Evolutionary conservation across 2,113 vertebrate genomes (phyloP).

Genomic region (Athene noctua): DNA sequence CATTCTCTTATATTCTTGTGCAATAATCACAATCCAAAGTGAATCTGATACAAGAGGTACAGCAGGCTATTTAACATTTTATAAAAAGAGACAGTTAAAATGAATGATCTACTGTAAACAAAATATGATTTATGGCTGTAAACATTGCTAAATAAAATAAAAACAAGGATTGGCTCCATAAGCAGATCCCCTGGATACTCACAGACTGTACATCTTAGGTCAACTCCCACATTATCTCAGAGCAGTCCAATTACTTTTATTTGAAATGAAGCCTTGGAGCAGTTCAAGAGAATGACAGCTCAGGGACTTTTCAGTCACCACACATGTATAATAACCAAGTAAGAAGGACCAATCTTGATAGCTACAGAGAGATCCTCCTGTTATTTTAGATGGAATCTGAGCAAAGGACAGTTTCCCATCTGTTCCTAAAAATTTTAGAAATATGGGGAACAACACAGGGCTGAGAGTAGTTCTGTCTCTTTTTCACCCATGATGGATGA

Average conservation of each 20-base stretch:
- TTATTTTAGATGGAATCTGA: background rate
- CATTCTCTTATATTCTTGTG: background rate
- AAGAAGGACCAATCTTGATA: background rate
- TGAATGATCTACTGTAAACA: background rate
- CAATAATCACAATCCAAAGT: background rate
- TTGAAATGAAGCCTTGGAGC: background rate
- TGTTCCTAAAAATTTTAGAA: background rate
- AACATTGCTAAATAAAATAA: background rate
- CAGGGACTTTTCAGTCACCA: background rate
- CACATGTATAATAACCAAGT: background rate
- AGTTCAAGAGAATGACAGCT: background rate
- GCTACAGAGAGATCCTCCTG: background rate
- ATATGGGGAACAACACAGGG: background rate
- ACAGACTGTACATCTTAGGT: background rate
- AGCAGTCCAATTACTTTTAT: background rate
- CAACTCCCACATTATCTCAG: background rate
- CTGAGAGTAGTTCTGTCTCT: background rate
- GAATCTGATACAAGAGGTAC: background rate
- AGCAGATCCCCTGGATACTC: background rate
- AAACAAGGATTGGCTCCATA: background rate
- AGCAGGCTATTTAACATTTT: background rate
- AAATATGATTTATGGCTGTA: background rate
- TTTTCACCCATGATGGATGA: background rate
- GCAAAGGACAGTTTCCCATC: background rate
- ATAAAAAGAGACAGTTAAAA: background rate